Base-by-base conservation (phyloP, 2,113 vertebrate species). In the Ciconia maguari region DNA sequence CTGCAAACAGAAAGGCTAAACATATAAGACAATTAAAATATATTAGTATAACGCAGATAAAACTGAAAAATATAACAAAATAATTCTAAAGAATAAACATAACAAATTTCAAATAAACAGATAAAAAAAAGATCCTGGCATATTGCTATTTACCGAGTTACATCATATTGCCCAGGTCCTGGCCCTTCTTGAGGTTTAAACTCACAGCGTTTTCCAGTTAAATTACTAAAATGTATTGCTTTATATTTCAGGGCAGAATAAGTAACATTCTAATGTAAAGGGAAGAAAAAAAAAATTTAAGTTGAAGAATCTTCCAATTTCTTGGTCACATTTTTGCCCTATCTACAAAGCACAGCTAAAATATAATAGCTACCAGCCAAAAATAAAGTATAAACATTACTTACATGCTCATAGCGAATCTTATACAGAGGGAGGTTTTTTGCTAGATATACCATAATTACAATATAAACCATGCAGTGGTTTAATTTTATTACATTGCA, bases 231-330 rank as follows among this genome's bases (percentile, higher is more conserved):
- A 93, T 97, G 92, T 61, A 98, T 77, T 24, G 98, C 98, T 97
- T 98, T 98, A 76, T 98, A 98, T 93, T 98, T 99, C 82, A 97
- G 71, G 27, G 94, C 83, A 85, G 97, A 95, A n/a, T 48, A 97
- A 72, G 54, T 54, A 94, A 97, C 86, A 71, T 75, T 77, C 98
- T 98, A 71, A 48, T 6, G 6, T n/a, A 62, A 48, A 60, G 6
- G 12, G 38, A 60, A 5, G 12, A 8, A 44, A 27, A 8, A 13
- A 30, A n/a, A n/a, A 54, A 80, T 8, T 64, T 57, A 91, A 60
- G 2, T 21, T 11, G 15, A 82, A 74, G 34, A 71, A 61, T 51
- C 74, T 82, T 52, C 38, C 20, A 49, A 20, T 49, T 85, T 82
- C 22, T 71, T 9, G 3, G 26, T 8, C n/a, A 70, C 5, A 25